phyloP scores from a whole-genome alignment of 2,113 vertebrate genomes.

The Oplegnathus fasciatus region DNA sequence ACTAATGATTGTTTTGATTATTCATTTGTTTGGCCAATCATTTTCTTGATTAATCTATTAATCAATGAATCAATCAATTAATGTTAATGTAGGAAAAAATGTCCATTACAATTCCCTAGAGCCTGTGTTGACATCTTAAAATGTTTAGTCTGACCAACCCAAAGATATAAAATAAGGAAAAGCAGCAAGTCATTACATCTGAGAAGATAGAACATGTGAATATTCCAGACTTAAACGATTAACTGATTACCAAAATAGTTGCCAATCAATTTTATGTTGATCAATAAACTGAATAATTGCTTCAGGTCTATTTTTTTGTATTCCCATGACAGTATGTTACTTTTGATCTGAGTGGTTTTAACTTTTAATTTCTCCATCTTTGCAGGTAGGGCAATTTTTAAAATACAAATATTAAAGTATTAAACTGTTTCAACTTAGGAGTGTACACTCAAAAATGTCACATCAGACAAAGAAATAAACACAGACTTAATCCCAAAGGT shows the following conservation, averaged over 20 bases:
- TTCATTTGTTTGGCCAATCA: neutral
- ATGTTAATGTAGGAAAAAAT: neutral
- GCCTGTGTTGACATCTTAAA: neutral
- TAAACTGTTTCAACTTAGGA: neutral
- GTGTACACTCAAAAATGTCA: neutral
- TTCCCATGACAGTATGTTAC: neutral
- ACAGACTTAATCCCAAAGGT: conserved; percentile 19
- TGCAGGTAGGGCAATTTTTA: neutral
- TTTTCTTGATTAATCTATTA: neutral
- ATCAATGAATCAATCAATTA: neutral
- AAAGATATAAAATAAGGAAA: neutral
- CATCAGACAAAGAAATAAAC: neutral
- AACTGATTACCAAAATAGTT: no score
- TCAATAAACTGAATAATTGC: no score
- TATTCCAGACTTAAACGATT: neutral
- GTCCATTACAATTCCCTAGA: neutral
- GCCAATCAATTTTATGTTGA: no score
- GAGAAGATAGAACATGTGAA: neutral
- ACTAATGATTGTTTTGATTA: neutral
- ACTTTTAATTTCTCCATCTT: neutral
- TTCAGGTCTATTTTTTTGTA: neutral
- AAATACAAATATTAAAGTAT: neutral
- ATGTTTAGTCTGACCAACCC: neutral
- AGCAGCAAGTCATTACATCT: neutral
- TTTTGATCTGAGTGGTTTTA: neutral